phyloP scores from a whole-genome alignment of 2,888 invertebrate genomes.

The Ectobius pallidus region DNA sequence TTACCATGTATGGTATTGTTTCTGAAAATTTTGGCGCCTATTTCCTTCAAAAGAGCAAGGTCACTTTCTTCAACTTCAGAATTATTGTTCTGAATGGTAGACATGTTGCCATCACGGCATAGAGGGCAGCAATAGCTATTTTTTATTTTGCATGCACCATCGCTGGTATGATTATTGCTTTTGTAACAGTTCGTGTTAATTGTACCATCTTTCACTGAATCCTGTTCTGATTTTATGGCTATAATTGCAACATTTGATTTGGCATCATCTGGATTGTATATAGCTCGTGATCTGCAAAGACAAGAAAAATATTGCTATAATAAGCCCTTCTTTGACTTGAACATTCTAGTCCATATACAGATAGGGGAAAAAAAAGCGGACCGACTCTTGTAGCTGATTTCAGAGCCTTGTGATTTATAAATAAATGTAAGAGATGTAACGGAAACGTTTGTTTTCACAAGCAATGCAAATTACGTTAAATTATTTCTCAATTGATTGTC shows the following conservation, averaged over 20 bases:
- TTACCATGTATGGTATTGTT: neutral
- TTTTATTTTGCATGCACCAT: neutral
- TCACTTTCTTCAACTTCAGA: neutral
- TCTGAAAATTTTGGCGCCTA: neutral
- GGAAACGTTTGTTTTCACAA: no score
- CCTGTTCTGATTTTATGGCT: neutral
- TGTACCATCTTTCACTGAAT: neutral
- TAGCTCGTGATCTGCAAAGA: neutral
- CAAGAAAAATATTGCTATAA: no score
- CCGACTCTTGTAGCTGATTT: no score
- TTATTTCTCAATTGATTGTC: no score
- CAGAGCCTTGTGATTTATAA: no score
- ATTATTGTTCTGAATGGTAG: neutral
- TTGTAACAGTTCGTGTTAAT: neutral
- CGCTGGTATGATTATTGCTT: neutral
- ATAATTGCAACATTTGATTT: conserved; percentile 17
- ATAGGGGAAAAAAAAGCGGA: no score
- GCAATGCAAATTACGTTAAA: no score
- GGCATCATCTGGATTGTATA: neutral
- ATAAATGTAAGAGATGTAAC: no score
- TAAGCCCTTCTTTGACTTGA: no score
- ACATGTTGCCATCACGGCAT: conserved; percentile 39
- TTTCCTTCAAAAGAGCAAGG: conserved; percentile 4
- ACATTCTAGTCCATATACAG: no score
- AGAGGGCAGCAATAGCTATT: conserved; percentile 32